Percentiles rank a stretch among this genome's conserved stretches.
These are phyloP conservation scores for Troides aeacus DNA, from an alignment of 2,888 invertebrate genomes.

Conservation along the genomic window DNA sequence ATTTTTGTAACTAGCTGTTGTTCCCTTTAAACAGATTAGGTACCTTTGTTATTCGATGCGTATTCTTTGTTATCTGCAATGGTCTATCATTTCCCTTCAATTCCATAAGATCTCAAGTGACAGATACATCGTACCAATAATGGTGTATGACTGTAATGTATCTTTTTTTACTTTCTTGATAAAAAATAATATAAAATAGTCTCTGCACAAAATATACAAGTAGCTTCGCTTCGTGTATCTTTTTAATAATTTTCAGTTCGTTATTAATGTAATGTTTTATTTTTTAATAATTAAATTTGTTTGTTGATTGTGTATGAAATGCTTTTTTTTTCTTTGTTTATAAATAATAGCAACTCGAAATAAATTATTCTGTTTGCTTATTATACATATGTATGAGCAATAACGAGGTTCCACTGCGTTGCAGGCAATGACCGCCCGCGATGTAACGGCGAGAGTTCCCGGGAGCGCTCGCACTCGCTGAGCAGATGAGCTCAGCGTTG, in stretches of 20 bases:
- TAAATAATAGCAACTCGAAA: no score
- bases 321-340: neutral
- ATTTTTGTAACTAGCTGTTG: no score
- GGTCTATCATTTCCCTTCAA: neutral
- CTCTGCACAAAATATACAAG: neutral
- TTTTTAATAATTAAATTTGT: neutral
- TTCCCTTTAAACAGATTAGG: no score
- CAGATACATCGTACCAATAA: no score
- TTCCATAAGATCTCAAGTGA: no score
- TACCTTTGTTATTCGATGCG: no score
- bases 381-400: no score
- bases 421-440: slow-evolving; percentile 74
- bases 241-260: neutral
- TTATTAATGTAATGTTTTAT: neutral
- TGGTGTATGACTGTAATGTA: no score
- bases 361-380: no score
- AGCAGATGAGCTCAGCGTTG: slow-evolving; percentile 82
- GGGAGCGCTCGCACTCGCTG: slow-evolving; percentile 81
- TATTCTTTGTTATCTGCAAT: neutral
- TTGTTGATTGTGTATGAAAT: neutral
- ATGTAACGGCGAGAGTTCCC: slow-evolving; percentile 63
- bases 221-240: neutral
- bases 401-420: slow-evolving; percentile 24
- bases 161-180: neutral
- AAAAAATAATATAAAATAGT: neutral